These are phyloP conservation scores for Stenchaetothrips biformis DNA, from an alignment of 2,888 invertebrate species.

Conservation along the genomic window DNA sequence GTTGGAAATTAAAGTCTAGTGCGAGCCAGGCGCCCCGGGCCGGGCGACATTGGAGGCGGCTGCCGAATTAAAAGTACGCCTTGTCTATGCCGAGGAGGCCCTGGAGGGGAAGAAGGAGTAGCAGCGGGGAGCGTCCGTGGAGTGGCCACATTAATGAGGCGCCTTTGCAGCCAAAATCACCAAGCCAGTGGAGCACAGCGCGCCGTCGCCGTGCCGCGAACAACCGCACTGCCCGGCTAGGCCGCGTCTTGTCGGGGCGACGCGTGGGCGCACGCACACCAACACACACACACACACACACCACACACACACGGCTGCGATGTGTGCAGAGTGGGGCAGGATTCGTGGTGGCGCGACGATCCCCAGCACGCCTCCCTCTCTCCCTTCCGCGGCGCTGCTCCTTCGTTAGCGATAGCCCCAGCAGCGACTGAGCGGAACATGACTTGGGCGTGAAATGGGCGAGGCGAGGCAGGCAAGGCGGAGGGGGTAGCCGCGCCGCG, in stretches of 20 bases:
- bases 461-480: neutral
- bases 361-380: neutral
- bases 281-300: neutral
- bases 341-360: neutral
- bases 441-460: conserved; percentile 17
- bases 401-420: conserved; percentile 19
- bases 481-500: neutral
- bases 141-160: too few relatives aligned
- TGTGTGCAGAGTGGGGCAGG: neutral
- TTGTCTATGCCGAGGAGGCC: too few relatives aligned
- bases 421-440: conserved; percentile 2
- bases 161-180: too few relatives aligned
- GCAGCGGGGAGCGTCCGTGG: too few relatives aligned
- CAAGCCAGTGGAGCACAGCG: too few relatives aligned
- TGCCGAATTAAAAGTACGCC: too few relatives aligned
- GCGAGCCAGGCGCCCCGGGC: too few relatives aligned
- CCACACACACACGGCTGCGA: neutral
- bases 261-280: neutral
- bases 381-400: neutral
- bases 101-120: too few relatives aligned
- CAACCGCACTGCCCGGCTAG: neutral
- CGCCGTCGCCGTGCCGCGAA: neutral
- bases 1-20: conserved; percentile 1
- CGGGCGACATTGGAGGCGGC: too few relatives aligned
- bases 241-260: neutral